Evolutionary conservation across 2,888 invertebrate genomes (phyloP).

Genomic region (Cyclophora albipunctata): DNA sequence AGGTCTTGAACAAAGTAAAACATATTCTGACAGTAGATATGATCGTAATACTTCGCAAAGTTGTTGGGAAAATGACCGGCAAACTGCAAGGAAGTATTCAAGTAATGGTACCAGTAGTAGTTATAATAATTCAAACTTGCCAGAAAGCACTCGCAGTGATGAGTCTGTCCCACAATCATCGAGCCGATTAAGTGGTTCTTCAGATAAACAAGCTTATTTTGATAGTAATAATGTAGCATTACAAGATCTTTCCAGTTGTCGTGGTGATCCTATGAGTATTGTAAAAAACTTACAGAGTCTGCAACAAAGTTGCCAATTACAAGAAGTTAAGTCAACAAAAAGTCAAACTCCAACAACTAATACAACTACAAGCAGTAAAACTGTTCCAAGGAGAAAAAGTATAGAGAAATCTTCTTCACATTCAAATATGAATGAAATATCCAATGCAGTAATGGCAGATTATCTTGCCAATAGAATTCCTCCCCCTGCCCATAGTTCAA

Average conservation of each 20-base stretch:
- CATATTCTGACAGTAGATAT: constrained; percentile 69
- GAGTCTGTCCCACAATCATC: constrained; percentile 58
- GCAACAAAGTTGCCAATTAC: constrained; percentile 76
- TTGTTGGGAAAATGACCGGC: constrained; percentile 77
- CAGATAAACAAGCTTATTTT: constrained; percentile 78
- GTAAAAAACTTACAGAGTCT: constrained; percentile 81
- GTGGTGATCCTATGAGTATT: constrained; percentile 85
- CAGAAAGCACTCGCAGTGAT: constrained; percentile 66
- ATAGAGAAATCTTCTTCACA: constrained; percentile 69
- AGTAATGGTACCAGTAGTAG: constrained; percentile 53
- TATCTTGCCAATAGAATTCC: constrained; percentile 78
- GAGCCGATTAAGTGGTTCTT: constrained; percentile 59
- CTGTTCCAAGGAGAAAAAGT: constrained; percentile 74
- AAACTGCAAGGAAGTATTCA: constrained; percentile 65
- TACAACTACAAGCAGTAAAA: constrained; percentile 36
- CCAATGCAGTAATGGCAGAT: constrained; percentile 73
- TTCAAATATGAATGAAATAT: constrained; percentile 69
- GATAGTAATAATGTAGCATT: constrained; percentile 77
- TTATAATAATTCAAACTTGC: constrained; percentile 54
- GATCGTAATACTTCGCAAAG: constrained; percentile 68
- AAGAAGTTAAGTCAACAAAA: constrained; percentile 72
- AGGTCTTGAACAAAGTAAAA: constrained; percentile 77
- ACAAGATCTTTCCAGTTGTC: constrained; percentile 83
- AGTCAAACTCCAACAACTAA: constrained; percentile 44
- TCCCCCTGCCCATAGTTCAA: constrained; percentile 82